Conservation (phyloP, 2,113 vertebrate genomes). For the Raja brachyura region DNA sequence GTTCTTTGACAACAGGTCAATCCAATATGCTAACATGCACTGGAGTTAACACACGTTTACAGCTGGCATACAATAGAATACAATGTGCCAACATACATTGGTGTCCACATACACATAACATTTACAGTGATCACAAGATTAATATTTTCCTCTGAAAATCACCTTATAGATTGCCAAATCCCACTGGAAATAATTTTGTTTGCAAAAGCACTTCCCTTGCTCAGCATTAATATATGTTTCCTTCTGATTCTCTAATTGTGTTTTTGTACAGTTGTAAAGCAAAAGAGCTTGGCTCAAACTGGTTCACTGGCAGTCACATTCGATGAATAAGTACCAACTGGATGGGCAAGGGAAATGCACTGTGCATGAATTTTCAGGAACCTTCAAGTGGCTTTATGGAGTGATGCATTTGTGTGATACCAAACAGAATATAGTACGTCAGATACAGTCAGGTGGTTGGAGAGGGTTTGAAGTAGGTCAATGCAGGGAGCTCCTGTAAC, state of each 20-base stretch:
- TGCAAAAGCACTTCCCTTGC: background rate
- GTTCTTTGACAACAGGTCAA: background rate
- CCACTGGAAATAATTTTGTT: background rate
- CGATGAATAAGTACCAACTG: background rate
- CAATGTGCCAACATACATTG: background rate
- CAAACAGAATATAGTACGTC: background rate
- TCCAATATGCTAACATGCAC: background rate
- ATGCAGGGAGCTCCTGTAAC: background rate
- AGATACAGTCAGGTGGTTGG: background rate
- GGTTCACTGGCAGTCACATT: background rate
- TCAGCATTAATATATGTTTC: background rate
- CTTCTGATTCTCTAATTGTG: background rate
- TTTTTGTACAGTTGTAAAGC: background rate
- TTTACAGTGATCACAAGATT: background rate
- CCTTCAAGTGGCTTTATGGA: background rate
- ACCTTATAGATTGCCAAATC: background rate
- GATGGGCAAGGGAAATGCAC: too few relatives aligned
- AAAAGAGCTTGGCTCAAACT: background rate
- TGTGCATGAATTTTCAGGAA: background rate
- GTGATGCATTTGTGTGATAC: background rate
- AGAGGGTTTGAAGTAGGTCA: background rate
- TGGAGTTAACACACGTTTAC: background rate
- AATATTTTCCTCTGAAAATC: background rate
- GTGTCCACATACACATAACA: too few relatives aligned
- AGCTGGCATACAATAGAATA: too few relatives aligned